A percentile compares a stretch with the other conserved stretches of the same genome.
Conservation (phyloP, 2,113 vertebrate species). For the Ameiurus melas region DNA sequence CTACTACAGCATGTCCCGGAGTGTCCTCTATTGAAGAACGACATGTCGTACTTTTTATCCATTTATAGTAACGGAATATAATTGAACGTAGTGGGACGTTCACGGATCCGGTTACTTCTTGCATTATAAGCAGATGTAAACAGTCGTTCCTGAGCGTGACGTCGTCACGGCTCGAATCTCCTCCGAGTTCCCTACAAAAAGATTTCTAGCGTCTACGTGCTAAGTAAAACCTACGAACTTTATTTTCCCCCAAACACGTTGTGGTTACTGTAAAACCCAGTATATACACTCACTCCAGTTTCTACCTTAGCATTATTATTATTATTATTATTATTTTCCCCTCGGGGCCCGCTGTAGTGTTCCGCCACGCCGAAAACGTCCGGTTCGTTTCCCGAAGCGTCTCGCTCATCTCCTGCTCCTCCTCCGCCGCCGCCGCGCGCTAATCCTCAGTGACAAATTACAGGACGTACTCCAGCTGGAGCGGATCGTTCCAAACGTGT, state of each 20-base stretch:
- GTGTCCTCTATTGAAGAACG: too few relatives aligned
- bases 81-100: too few relatives aligned
- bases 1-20: too few relatives aligned
- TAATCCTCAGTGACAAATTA: conserved; percentile 18
- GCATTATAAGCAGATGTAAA: too few relatives aligned
- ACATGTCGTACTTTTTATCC: too few relatives aligned
- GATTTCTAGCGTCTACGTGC: not conserved
- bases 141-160: too few relatives aligned
- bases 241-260: not conserved
- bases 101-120: too few relatives aligned
- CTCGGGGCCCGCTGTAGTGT: not conserved
- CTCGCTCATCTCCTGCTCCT: not conserved
- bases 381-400: not conserved
- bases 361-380: not conserved
- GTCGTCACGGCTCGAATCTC: too few relatives aligned
- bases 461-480: conserved; percentile 1
- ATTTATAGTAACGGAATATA: too few relatives aligned
- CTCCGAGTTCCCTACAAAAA: not conserved
- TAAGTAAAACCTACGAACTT: not conserved
- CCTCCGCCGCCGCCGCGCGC: too few relatives aligned
- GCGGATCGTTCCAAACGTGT: not conserved
- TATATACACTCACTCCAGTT: not conserved
- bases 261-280: not conserved
- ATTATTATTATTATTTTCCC: not conserved
- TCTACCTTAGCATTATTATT: not conserved